Conservation (phyloP, 1,140 invertebrate species). For the Eciton burchellii region DNA sequence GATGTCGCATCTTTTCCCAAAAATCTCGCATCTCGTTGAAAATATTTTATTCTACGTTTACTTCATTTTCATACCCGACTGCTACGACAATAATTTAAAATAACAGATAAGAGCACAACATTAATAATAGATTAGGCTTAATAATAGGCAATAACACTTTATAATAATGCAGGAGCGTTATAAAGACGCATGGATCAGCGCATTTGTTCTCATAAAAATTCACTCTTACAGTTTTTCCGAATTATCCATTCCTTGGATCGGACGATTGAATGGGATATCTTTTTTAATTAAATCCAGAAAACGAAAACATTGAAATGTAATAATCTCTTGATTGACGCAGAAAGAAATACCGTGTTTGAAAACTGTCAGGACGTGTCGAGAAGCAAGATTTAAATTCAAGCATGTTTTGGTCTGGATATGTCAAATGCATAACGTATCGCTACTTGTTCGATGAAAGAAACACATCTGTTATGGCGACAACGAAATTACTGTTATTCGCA, state of each 20-base stretch:
- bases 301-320: no score
- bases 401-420: not conserved
- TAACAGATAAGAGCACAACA: not conserved
- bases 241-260: not conserved
- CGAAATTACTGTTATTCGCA: conserved; percentile 53
- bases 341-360: not conserved
- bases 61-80: not conserved
- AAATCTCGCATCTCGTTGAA: conserved; percentile 4
- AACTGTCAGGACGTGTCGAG: not conserved
- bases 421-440: no score
- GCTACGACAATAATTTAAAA: not conserved
- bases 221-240: not conserved
- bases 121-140: no score
- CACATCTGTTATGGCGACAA: conserved; percentile 30
- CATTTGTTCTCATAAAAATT: not conserved
- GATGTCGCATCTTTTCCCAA: not conserved
- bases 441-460: conserved; percentile 36
- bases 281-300: no score
- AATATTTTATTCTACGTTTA: not conserved
- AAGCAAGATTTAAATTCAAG: not conserved
- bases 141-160: not conserved
- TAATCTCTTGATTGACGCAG: no score
- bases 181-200: not conserved
- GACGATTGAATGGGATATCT: conserved; percentile 1
- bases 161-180: not conserved